Conservation (phyloP, 2,888 invertebrate genomes). For the Ectemnius cavifrons region DNA sequence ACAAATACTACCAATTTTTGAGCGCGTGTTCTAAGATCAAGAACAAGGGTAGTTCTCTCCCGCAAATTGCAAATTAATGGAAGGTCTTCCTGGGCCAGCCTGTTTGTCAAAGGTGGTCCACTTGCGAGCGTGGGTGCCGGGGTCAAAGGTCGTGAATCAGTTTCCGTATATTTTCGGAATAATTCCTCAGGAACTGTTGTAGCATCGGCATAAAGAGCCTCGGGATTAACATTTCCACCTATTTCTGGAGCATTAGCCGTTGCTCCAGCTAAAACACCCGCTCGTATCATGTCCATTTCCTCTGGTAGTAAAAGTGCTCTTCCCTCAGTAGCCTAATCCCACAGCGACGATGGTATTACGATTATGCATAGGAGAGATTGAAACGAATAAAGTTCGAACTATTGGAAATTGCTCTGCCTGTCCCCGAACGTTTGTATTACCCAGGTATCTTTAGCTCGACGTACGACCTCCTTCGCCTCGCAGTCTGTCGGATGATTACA, state of each 20-base stretch:
- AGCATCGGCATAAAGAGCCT: constrained; percentile 36
- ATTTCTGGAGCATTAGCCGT: constrained; percentile 28
- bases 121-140: constrained; percentile 89
- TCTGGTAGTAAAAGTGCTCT: constrained; percentile 70
- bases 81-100: constrained; percentile 58
- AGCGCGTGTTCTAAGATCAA: constrained; percentile 74
- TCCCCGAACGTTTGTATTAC: constrained; percentile 72
- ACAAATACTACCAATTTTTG: constrained; percentile 43
- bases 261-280: constrained; percentile 62
- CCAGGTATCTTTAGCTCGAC: constrained; percentile 85
- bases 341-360: too few relatives aligned
- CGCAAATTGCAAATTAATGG: constrained; percentile 63
- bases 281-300: constrained; percentile 73
- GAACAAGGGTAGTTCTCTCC: constrained; percentile 75
- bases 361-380: too few relatives aligned
- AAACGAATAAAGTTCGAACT: too few relatives aligned
- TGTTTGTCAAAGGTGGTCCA: constrained; percentile 69
- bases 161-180: constrained; percentile 86
- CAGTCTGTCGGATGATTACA: constrained; percentile 91
- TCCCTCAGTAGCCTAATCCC: constrained; percentile 70
- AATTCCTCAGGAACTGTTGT: constrained; percentile 71
- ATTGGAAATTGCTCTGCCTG: too few relatives aligned
- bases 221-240: constrained; percentile 15
- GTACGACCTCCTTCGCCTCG: constrained; percentile 85
- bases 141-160: constrained; percentile 89